Conservation (phyloP, 2,113 vertebrate genomes). For the Picathartes gymnocephalus region DNA sequence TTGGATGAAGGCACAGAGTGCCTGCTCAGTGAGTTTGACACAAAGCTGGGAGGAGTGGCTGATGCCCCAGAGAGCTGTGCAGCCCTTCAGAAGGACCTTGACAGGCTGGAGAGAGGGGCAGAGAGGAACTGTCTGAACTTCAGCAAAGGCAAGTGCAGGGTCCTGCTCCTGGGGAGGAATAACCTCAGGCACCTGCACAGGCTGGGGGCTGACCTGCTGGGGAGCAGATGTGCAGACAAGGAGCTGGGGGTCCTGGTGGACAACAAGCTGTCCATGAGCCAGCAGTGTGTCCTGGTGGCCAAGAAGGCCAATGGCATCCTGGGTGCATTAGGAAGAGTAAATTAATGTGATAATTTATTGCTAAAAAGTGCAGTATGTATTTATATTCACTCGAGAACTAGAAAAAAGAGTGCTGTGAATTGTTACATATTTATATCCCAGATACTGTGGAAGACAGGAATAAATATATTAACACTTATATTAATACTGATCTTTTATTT, state of each 20-base stretch:
- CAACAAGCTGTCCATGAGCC: background rate
- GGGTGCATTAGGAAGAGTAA: background rate
- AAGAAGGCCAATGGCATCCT: background rate
- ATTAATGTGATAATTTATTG: background rate
- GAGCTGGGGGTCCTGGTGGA: background rate
- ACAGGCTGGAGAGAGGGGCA: background rate
- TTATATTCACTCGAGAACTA: background rate
- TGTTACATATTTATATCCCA: background rate
- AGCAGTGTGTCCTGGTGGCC: background rate
- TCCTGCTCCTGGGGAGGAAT: background rate
- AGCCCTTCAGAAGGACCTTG: background rate
- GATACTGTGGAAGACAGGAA: background rate
- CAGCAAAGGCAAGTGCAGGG: background rate
- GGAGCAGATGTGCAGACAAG: background rate
- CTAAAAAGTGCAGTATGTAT: background rate
- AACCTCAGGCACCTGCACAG: background rate
- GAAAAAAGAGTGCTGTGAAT: background rate
- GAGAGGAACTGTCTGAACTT: background rate
- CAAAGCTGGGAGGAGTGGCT: background rate
- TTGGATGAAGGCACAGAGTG: background rate
- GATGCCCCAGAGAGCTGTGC: background rate
- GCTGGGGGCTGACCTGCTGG: background rate
- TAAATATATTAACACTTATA: background rate
- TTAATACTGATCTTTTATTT: background rate
- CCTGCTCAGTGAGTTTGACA: background rate